Conservation (phyloP, 2,888 invertebrate species). For the Caenorhabditis parvicauda region DNA sequence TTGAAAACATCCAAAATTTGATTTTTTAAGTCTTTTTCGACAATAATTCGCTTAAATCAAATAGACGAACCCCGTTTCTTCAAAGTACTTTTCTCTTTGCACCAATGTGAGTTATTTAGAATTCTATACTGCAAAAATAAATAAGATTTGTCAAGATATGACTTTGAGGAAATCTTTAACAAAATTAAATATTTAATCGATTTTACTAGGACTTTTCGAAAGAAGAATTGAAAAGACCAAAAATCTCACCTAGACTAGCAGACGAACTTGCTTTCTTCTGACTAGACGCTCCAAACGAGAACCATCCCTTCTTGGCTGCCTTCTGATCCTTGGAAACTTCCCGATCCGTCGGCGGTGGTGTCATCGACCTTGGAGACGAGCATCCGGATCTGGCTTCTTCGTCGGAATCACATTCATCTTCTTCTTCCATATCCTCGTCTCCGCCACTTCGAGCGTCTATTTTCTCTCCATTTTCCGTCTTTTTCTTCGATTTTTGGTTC, state of each 20-base stretch:
- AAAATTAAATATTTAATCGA: no score
- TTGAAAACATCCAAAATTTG: no score
- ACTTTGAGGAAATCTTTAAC: no score
- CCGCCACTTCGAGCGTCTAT: slow-evolving; percentile 27
- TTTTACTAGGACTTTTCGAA: no score
- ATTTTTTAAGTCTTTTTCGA: no score
- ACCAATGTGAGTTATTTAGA: no score
- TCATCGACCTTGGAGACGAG: slow-evolving; percentile 50
- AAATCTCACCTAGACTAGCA: slow-evolving; percentile 17
- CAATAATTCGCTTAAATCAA: no score
- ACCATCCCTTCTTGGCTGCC: slow-evolving; percentile 36
- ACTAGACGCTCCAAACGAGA: slow-evolving; percentile 27
- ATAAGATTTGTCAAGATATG: no score
- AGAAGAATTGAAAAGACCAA: no score
- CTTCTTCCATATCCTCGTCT: slow-evolving; percentile 46
- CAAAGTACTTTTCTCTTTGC: no score
- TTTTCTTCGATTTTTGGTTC: slow-evolving; percentile 43
- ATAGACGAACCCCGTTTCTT: no score
- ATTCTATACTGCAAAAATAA: no score
- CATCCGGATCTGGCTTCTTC: slow-evolving; percentile 41
- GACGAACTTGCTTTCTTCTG: slow-evolving; percentile 20
- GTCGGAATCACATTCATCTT: slow-evolving; percentile 53
- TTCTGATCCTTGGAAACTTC: slow-evolving; percentile 20
- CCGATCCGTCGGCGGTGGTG: slow-evolving; percentile 36
- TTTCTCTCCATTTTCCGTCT: slow-evolving; percentile 24